Base-by-base conservation (phyloP, 2,888 invertebrate species). In the Podabrus alpinus region DNA sequence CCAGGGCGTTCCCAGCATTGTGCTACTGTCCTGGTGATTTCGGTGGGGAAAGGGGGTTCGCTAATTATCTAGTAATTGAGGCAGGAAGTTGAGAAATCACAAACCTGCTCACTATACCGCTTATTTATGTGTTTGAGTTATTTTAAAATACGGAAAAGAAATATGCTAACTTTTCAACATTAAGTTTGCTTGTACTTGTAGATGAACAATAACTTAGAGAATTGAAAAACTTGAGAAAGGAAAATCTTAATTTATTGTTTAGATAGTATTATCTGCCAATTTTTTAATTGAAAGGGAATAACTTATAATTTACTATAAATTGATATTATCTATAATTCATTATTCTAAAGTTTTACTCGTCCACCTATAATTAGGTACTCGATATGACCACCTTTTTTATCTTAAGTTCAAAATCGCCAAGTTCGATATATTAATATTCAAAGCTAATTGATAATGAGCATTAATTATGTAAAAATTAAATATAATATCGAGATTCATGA, bases 1-100 rank as follows among this genome's bases (percentile, higher is more conserved):
- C 86, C 86, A 83, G 85, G 86, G 86, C 86, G 86, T 87, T 87
- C 87, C 86, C 87, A 87, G 82, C 86, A 86, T 86, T 86, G 86
- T 86, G 84, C 84, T 85, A 85, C 85, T 83, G 85, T 74, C 75
- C 78, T 73, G 74, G 69, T 73, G 62, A 76, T 69, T 72, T 75
- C 71, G 78, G 81, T 80, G 80, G 81, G 74, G 74, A 78, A 71
- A 79, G 81, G 82, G 82, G 79, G 76, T 79, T 81, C 81, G 83
- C 85, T 87, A 87, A 86, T 86, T 87, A 86, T 85, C 84, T 84
- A 81, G 85, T 86, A 86, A 87, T 87, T 86, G 86, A 83, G 86
- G 84, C 86, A 86, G 86, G 86, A 87, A 86, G 86, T 87, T 87
- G 84, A 83, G 86, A 86, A 87, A 87, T 84, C 84, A 80, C 77